Base-by-base conservation (phyloP, 2,797 vertebrate species). In the Thaleichthys pacificus region DNA sequence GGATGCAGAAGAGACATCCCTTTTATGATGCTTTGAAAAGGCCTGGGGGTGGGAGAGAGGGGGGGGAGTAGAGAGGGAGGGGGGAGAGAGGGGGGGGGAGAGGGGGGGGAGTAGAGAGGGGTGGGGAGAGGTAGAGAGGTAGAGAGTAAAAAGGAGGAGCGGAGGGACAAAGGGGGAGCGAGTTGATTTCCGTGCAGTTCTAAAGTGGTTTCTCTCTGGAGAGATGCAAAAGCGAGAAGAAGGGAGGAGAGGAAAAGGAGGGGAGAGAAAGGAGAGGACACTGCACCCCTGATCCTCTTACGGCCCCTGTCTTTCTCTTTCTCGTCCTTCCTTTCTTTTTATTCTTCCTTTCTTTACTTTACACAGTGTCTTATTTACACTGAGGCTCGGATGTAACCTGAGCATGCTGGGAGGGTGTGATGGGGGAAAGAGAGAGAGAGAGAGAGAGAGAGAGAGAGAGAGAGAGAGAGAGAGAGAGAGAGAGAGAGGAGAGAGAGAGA, bases 101-200 rank as follows among this genome's bases (percentile, higher is more conserved):
- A n/a, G n/a, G n/a, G n/a, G n/a, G n/a, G n/a, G n/a, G n/a, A n/a
- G n/a, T n/a, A n/a, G n/a, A n/a, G n/a, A n/a, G n/a, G n/a, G n/a
- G n/a, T n/a, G n/a, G n/a, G n/a, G n/a, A n/a, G n/a, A n/a, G n/a
- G n/a, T n/a, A n/a, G n/a, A n/a, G n/a, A n/a, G n/a, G n/a, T n/a
- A n/a, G n/a, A n/a, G n/a, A n/a, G n/a, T n/a, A n/a, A n/a, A n/a
- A n/a, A n/a, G n/a, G 77, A 85, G 78, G 74, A 80, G 84, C 38
- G 32, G 51, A 22, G 80, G 83, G 86, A 69, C 69, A 30, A 30
- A 30, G 73, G 78, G 69, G 60, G 84, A 84, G 82, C 85, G 91
- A 92, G n/a, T 91, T 91, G 91, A 92, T 92, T 93, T 92, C 87
- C 88, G 90, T 86, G 89, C 84, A 69, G 79, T 82, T 86, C 84